A percentile compares a stretch with the other conserved stretches of the same genome.
phyloP scores from a whole-genome alignment of 2,797 vertebrate species.

The Leptoclinus maculatus region DNA sequence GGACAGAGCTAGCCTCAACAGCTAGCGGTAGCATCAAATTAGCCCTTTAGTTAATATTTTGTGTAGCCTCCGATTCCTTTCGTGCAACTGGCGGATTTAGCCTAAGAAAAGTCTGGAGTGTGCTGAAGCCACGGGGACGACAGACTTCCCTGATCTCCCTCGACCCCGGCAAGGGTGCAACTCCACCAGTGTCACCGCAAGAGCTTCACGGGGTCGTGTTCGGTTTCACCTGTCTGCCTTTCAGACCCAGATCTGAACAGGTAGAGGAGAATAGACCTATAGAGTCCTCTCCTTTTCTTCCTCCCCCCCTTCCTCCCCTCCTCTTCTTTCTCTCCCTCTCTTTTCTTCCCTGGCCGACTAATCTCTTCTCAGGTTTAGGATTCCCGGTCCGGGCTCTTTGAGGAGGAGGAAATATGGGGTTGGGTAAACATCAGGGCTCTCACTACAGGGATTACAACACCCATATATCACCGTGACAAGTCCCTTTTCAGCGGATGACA shows the following conservation, averaged over 20 bases:
- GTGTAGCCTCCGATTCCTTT: background rate
- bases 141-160: constrained; percentile 38
- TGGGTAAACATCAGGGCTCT: constrained; percentile 88
- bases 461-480: constrained; percentile 88
- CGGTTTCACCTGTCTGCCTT: constrained; percentile 80
- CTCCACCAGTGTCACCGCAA: constrained; percentile 67
- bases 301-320: constrained; percentile 44
- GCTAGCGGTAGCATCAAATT: background rate
- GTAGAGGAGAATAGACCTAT: constrained; percentile 76
- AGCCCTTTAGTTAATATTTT: background rate
- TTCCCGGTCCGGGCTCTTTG: constrained; percentile 82
- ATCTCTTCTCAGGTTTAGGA: constrained; percentile 88
- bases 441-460: constrained; percentile 85
- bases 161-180: constrained; percentile 60
- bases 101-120: constrained; percentile 41
- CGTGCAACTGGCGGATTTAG: constrained; percentile 26
- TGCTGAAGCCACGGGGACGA: constrained; percentile 43
- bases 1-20: background rate
- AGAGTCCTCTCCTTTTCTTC: constrained; percentile 63
- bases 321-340: constrained; percentile 56
- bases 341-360: constrained; percentile 79
- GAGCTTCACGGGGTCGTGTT: constrained; percentile 66
- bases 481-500: constrained; percentile 85
- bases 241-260: constrained; percentile 76
- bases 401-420: constrained; percentile 85